Evolutionary conservation across 1,140 invertebrate genomes (phyloP).

Genomic region (Venustaconcha ellipsiformis): DNA sequence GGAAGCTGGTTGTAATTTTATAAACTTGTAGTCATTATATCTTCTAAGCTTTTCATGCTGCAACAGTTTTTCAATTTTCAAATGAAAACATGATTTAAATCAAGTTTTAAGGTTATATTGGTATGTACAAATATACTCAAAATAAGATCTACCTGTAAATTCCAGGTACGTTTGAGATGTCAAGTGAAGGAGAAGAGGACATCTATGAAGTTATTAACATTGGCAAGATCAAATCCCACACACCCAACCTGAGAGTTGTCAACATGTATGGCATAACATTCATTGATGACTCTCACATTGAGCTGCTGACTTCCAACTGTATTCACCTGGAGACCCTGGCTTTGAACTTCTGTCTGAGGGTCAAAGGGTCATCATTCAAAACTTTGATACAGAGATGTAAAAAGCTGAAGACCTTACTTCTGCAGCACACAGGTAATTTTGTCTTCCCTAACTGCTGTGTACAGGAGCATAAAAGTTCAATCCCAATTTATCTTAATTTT

Average conservation of each 20-base stretch:
- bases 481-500: no score
- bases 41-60: no score
- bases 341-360: conserved; percentile 96
- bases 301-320: conserved; percentile 84
- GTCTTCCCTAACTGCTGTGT: no score
- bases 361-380: conserved; percentile 97
- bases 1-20: no score
- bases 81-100: no score
- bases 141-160: conserved; percentile 3
- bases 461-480: no score
- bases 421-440: conserved; percentile 91
- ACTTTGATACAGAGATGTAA: conserved; percentile 93
- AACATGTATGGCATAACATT: conserved; percentile 92
- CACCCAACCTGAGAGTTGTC: conserved; percentile 79
- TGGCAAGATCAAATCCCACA: conserved; percentile 77
- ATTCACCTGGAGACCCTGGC: conserved; percentile 95
- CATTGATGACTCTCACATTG: conserved; percentile 98
- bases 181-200: conserved; percentile 97
- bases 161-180: conserved; percentile 96
- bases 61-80: no score
- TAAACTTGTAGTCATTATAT: no score
- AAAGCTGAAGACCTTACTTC: conserved; percentile 89
- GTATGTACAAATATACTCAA: no score
- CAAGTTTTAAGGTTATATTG: no score
- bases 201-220: conserved; percentile 99